A percentile compares a stretch with the other conserved stretches of the same genome.
Conservation (phyloP, 2,888 invertebrate genomes). For the Chorisops tibialis region DNA sequence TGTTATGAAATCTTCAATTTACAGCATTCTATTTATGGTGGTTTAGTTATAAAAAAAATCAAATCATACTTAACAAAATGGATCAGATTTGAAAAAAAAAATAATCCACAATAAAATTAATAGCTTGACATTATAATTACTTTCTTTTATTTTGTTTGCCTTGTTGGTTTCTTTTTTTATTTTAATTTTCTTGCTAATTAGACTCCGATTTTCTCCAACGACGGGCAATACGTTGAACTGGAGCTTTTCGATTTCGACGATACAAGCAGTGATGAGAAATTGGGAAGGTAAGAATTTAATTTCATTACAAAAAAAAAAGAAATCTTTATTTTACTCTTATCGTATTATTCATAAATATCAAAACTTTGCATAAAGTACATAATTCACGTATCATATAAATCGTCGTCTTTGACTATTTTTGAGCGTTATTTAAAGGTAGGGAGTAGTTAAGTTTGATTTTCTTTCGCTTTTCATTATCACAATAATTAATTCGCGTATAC, state of each 20-base stretch:
- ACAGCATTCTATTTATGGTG: too few relatives aligned
- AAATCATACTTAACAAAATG: background rate
- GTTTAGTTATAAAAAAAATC: too few relatives aligned
- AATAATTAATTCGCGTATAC: slow-evolving; percentile 17
- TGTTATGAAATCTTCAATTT: too few relatives aligned
- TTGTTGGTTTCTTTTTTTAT: slow-evolving; percentile 30
- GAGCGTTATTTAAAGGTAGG: background rate
- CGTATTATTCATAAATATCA: background rate
- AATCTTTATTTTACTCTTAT: background rate
- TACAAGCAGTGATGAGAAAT: slow-evolving; percentile 81
- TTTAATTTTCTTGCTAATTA: slow-evolving; percentile 37
- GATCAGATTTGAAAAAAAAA: background rate
- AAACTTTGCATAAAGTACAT: too few relatives aligned
- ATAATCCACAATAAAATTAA: too few relatives aligned
- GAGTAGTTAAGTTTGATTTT: background rate
- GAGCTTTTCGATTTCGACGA: slow-evolving; percentile 86
- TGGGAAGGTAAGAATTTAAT: slow-evolving; percentile 83
- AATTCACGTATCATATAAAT: background rate
- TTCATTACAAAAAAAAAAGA: too few relatives aligned
- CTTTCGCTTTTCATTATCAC: background rate
- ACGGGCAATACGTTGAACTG: slow-evolving; percentile 57
- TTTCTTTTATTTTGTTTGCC: slow-evolving; percentile 27
- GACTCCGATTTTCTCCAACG: slow-evolving; percentile 50
- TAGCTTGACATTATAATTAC: background rate
- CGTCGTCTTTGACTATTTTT: slow-evolving; percentile 18